A percentile compares a stretch with the other conserved stretches of the same genome.
Evolutionary conservation across 2,113 vertebrate genomes (phyloP).

Genomic region (Perccottus glenii): DNA sequence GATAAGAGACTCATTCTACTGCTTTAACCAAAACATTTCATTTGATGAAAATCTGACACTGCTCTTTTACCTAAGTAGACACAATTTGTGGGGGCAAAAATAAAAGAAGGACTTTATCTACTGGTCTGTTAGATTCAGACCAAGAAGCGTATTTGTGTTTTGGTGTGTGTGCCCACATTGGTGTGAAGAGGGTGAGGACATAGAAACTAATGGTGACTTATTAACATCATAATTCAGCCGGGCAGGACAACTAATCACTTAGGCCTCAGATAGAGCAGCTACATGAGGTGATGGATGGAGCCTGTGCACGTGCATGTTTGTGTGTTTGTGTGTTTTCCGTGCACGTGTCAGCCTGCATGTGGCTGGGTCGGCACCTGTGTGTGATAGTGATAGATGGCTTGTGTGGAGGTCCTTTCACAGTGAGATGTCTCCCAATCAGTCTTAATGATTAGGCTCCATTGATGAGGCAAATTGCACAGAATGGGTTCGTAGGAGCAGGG

Average conservation of each 20-base stretch:
- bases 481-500: constrained; percentile 39
- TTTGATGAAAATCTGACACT: too few species aligned
- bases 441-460: constrained; percentile 69
- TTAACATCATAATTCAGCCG: constrained; percentile 78
- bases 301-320: constrained; percentile 38
- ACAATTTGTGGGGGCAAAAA: too few species aligned
- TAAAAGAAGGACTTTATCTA: background rate
- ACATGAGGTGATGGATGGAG: constrained; percentile 68
- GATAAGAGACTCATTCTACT: too few species aligned
- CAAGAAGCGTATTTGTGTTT: constrained; percentile 14
- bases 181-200: constrained; percentile 59
- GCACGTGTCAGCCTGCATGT: constrained; percentile 2
- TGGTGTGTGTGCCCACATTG: constrained; percentile 19
- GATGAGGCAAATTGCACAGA: constrained; percentile 62
- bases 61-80: too few species aligned
- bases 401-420: constrained; percentile 68
- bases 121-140: constrained; percentile 1
- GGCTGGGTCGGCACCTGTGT: constrained; percentile 21
- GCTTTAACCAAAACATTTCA: too few species aligned
- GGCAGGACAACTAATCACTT: constrained; percentile 78
- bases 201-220: constrained; percentile 74
- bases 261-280: constrained; percentile 73
- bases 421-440: constrained; percentile 74
- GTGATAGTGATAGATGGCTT: constrained; percentile 60
- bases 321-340: constrained; percentile 12